Evolutionary conservation across 2,888 invertebrate species (phyloP), one percentile per base, ranked within the genome.

Genomic region (Hermaeophaga mercurialis): DNA sequence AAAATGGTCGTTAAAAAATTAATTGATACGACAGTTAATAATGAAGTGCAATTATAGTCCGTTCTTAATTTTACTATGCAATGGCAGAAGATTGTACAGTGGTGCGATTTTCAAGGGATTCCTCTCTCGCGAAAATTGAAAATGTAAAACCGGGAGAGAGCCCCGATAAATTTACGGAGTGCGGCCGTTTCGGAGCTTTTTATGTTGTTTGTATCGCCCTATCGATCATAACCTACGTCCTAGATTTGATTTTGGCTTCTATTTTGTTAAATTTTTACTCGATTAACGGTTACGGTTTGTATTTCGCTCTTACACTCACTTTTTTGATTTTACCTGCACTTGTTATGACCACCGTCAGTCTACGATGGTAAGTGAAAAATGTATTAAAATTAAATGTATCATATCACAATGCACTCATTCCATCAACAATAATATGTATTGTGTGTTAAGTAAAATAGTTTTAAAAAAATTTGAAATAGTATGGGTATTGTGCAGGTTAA

Each of bases 311-410:
- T 63, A 82, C 82, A n/a, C 69, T 81, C 49, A 75, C 78, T 4
- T 82, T 82, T 68, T 71, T 81, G 44, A 66, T 80, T 44, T 66
- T 81, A 46, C 81, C 82, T 60, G 80, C 81, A 6, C 63, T 82
- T 46, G 73, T 80, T 59, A 81, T 80, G 74, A 81, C 80, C 12
- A 78, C 79, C 19, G 75, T 82, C 59, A 81, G 80, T 67, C 73
- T 81, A 61, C 68, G 80, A 73, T 82, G 82, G 82, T 79, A 73
- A 73, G 75, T 73, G n/a, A n/a, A n/a, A n/a, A n/a, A n/a, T n/a
- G n/a, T n/a, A n/a, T n/a, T n/a, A n/a, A n/a, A n/a, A n/a, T n/a
- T n/a, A n/a, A n/a, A n/a, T n/a, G n/a, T n/a, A n/a, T n/a, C n/a
- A n/a, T n/a, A n/a, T n/a, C n/a, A n/a, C n/a, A n/a, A n/a, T n/a